Percentiles rank a stretch among this genome's conserved stretches.
phyloP scores from a whole-genome alignment of 2,888 invertebrate species.

The Limnephilus rhombicus region DNA sequence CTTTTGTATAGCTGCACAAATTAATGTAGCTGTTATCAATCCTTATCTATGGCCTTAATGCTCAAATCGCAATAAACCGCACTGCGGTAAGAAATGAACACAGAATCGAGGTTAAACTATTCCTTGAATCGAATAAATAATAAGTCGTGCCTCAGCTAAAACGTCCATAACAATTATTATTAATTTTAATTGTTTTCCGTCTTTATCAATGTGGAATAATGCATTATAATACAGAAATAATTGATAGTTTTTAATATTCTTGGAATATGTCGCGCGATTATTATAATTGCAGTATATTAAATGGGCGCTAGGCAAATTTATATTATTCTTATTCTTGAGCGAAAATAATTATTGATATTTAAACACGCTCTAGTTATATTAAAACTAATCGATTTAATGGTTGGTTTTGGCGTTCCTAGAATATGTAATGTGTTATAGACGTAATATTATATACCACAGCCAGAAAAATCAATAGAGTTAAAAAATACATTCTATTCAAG shows the following conservation, averaged over 20 bases:
- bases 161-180: conserved; percentile 38
- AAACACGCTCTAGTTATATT: background rate
- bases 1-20: background rate
- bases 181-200: conserved; percentile 52
- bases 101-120: conserved; percentile 43
- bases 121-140: conserved; percentile 37
- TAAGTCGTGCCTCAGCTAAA: conserved; percentile 33
- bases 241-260: conserved; percentile 49
- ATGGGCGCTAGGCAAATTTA: background rate
- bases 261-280: conserved; percentile 27
- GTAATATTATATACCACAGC: background rate
- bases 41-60: conserved; percentile 42
- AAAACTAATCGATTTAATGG: conserved; percentile 28
- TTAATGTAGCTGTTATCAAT: conserved; percentile 31
- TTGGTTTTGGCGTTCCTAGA: conserved; percentile 24
- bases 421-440: background rate
- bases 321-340: background rate
- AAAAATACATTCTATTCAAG: no score
- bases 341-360: conserved; percentile 34
- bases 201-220: conserved; percentile 49
- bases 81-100: conserved; percentile 13
- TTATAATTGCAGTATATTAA: background rate
- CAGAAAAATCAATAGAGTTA: no score
- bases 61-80: conserved; percentile 43
- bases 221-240: conserved; percentile 47